Evolutionary conservation across 30 jellyfish, hydroid and myxozoan species (phyloP), one percentile per base, ranked within the genome.

Genomic region (Calvadosia cruxmelitensis): DNA sequence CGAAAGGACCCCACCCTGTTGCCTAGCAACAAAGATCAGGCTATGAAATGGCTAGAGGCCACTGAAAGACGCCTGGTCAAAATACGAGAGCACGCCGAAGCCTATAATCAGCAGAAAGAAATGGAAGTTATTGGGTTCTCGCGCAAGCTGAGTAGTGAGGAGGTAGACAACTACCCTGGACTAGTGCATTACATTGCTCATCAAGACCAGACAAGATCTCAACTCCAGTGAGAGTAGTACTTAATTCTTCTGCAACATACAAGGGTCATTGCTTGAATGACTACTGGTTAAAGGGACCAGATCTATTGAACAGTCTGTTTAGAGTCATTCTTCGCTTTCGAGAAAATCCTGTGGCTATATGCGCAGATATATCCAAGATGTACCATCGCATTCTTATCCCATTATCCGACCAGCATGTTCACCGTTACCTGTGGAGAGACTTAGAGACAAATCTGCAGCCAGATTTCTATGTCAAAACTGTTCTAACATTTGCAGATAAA

Each of bases 401-500:
- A 29, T 3, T 51, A 42, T 75, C 2, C 10, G 87, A 80, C 52
- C 86, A 80, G 52, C 86, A 80, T 64, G 71, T 48, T 1, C 86
- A 80, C 72, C 42, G 86, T 13, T 80, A 50, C 64, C 70, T 71
- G 13, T 80, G 85, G 85, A 10, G 93, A 20, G 36, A 32, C 50
- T 27, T 64, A 13, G 73, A 75, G 3, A 34, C 63, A 49, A 35
- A 42, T 2, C 28, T 34, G 42, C 64, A 65, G 62, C 63, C 82
- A 3, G 86, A 42, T 67, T 65, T 52, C n/a, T 79, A 63, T 53
- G 86, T 79, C 49, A 71, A 63, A 53, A 79, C 85, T 16, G 79
- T 66, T 27, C 34, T 79, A 1, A 63, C 93, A 52, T 79, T 79
- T 52, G 86, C 78, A 12, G 86, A 71, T 42, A 71, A 66, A 29